Base-by-base conservation (phyloP, 2,113 vertebrate species). In the Cettia cetti region DNA sequence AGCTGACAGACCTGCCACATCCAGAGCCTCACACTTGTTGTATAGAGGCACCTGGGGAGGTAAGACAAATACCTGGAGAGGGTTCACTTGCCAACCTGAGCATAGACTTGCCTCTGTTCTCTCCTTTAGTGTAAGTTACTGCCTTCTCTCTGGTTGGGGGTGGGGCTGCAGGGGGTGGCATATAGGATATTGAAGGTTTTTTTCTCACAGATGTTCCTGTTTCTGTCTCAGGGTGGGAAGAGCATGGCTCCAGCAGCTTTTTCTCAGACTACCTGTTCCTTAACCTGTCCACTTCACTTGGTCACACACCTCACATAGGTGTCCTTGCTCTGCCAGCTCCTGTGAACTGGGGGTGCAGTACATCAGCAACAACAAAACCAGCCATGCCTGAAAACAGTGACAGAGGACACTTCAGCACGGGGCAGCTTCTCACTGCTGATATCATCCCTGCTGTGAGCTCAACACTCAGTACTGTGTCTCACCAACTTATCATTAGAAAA, bases 251-350 rank as follows among this genome's bases (percentile, higher is more conserved):
- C 15, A 47, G 16, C 10, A 79, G n/a, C 22, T 52, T 57, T 74
- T 82, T 45, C 33, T 57, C 19, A 37, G 18, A 28, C 8, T 68
- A 15, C 1, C 6, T n/a, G 10, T 10, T 65, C 2, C 28, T 68
- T 52, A 52, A 33, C 19, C 35, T 78, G 19, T 31, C 18, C 7
- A 8, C 7, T 65, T 85, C 28, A 0, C 45, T 60, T 54, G 6
- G 16, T 27, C 52, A 77, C 56, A 71, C 31, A 64, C 8, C 8
- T 60, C 52, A 53, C 47, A 47, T 23, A 28, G 20, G 4, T 60
- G 20, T 65, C 27, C 40, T 65, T 0, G 0, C 14, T 49, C 26
- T 64, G 44, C 27, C 10, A 22, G 45, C 23, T 42, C 27, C 37
- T 52, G 23, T 37, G 47, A 53, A 57, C 13, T 10, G 6, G 3